phyloP scores from a whole-genome alignment of 2,797 vertebrate species.

The Amniataba percoides region DNA sequence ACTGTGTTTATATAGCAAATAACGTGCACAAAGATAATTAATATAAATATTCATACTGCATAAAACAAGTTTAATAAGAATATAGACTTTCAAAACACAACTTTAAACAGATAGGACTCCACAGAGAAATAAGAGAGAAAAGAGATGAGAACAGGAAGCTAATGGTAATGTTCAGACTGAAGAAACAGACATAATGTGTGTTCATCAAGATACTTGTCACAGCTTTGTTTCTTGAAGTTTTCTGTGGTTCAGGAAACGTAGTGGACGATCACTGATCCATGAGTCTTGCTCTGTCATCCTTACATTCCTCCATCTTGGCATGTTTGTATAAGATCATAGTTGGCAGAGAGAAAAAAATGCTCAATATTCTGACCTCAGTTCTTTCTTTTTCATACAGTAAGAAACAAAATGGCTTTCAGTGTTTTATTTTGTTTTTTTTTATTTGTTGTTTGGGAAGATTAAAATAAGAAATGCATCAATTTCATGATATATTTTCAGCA shows the following conservation, averaged over 20 bases:
- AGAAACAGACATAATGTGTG: too few species aligned
- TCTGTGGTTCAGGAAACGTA: not conserved
- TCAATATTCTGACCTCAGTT: too few species aligned
- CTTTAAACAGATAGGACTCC: conserved; percentile 5
- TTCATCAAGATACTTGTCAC: not conserved
- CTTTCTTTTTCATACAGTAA: too few species aligned
- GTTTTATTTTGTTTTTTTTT: too few species aligned
- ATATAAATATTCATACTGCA: not conserved
- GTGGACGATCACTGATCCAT: not conserved
- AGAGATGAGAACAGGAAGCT: not conserved
- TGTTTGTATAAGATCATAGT: too few species aligned
- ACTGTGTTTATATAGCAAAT: not conserved
- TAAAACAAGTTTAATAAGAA: not conserved
- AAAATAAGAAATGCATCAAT: too few species aligned
- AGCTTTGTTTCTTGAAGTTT: not conserved
- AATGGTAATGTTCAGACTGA: not conserved
- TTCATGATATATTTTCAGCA: too few species aligned
- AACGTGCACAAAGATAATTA: not conserved
- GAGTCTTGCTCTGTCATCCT: too few species aligned
- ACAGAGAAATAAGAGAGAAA: not conserved
- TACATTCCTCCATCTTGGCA: too few species aligned
- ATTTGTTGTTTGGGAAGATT: too few species aligned
- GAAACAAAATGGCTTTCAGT: too few species aligned
- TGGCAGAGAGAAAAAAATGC: too few species aligned
- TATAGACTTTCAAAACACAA: not conserved